Evolutionary conservation across 1,140 invertebrate genomes (phyloP).

Genomic region (Leptinotarsa lineolata): DNA sequence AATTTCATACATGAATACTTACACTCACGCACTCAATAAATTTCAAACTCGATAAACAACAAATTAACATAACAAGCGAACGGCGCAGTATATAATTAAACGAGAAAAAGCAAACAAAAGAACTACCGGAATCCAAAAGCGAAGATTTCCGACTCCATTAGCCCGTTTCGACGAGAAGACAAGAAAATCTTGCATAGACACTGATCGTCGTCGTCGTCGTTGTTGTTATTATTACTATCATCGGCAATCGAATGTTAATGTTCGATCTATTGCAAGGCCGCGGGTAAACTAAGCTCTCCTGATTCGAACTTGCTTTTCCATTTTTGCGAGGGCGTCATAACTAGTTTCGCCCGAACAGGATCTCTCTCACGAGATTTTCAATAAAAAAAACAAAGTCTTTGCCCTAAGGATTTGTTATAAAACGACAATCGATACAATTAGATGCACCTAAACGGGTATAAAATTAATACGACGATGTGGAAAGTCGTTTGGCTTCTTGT

Average conservation of each 20-base stretch:
- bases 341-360: constrained; percentile 26
- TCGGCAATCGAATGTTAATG: background rate
- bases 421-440: too few species aligned
- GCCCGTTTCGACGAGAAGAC: background rate
- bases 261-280: constrained; percentile 25
- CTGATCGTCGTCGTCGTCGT: background rate
- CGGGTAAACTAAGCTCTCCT: constrained; percentile 9
- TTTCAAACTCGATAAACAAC: constrained; percentile 14
- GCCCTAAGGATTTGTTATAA: background rate
- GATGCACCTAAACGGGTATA: too few species aligned
- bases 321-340: constrained; percentile 23
- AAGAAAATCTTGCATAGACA: background rate
- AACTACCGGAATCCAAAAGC: background rate
- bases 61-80: background rate
- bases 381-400: background rate
- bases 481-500: too few species aligned
- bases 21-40: constrained; percentile 20
- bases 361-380: constrained; percentile 5
- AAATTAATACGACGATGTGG: too few species aligned
- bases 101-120: constrained; percentile 15
- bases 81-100: constrained; percentile 6
- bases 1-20: constrained; percentile 9
- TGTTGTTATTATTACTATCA: background rate
- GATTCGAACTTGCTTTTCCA: constrained; percentile 20
- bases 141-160: background rate